These are phyloP conservation scores for Mobula birostris DNA, from an alignment of 2,113 vertebrate genomes.

Conservation along the genomic window DNA sequence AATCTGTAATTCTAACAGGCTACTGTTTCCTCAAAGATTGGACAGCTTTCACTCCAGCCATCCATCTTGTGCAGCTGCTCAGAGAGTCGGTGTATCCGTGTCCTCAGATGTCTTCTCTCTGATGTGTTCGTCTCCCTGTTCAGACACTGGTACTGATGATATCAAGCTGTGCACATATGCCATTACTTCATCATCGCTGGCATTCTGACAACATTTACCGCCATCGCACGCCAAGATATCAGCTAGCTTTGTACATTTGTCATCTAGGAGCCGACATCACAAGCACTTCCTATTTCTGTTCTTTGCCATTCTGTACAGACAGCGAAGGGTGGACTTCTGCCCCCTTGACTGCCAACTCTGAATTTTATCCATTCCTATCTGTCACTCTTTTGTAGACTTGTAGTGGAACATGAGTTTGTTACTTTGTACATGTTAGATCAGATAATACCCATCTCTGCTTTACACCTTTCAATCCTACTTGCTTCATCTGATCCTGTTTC, in stretches of 20 bases:
- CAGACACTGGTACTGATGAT: background rate
- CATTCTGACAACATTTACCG: background rate
- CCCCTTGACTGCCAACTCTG: background rate
- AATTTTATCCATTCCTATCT: background rate
- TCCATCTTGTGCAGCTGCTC: background rate
- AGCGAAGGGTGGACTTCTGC: background rate
- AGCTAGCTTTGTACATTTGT: background rate
- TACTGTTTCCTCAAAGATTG: background rate
- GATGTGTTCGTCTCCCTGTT: background rate
- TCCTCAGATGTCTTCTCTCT: background rate
- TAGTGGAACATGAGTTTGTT: background rate
- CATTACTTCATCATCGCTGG: slow-evolving; percentile 6
- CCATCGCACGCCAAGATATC: background rate
- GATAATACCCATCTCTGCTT: background rate
- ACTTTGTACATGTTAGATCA: background rate
- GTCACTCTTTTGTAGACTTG: background rate
- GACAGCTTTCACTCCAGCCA: background rate
- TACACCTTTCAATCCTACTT: background rate
- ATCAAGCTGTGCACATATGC: slow-evolving; percentile 13
- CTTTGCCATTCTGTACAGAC: background rate
- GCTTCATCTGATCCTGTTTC: too few species aligned
- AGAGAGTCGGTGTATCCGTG: background rate
- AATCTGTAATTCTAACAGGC: background rate
- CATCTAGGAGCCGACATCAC: background rate
- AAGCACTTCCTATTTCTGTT: background rate